Evolutionary conservation across 2,888 invertebrate species (phyloP).

Genomic region (Hybos culiciformis): DNA sequence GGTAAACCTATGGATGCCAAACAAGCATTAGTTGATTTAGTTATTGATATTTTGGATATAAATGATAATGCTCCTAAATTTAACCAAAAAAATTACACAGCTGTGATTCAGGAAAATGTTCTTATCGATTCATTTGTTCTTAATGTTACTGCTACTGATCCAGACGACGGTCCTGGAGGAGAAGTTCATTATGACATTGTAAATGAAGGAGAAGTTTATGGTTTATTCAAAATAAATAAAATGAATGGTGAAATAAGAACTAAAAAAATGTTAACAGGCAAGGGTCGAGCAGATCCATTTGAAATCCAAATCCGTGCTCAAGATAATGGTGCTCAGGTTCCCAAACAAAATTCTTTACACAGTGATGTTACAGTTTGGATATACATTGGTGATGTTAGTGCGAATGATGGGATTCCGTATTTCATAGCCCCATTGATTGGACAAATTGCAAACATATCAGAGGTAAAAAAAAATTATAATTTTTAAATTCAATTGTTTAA

Average conservation of each 20-base stretch:
- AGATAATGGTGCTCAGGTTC: constrained; percentile 48
- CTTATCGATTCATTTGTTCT: constrained; percentile 49
- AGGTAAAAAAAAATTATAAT: constrained; percentile 36
- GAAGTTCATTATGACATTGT: constrained; percentile 57
- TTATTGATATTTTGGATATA: constrained; percentile 58
- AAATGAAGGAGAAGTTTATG: constrained; percentile 58
- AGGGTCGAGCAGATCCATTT: constrained; percentile 62
- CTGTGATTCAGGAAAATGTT: constrained; percentile 67
- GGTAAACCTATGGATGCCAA: constrained; percentile 52
- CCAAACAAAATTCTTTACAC: constrained; percentile 38
- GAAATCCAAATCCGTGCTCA: constrained; percentile 51
- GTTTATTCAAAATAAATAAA: constrained; percentile 52
- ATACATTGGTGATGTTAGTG: constrained; percentile 65
- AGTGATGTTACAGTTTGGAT: constrained; percentile 49
- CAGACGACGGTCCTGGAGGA: constrained; percentile 60
- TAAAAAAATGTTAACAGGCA: constrained; percentile 51
- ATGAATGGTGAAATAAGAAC: constrained; percentile 55
- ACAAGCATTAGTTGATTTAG: constrained; percentile 47
- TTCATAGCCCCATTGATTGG: constrained; percentile 57
- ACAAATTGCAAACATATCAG: constrained; percentile 54
- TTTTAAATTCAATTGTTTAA: not conserved
- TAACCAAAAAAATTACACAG: constrained; percentile 46
- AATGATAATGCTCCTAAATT: constrained; percentile 67
- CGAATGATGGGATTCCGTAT: constrained; percentile 65
- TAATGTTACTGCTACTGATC: constrained; percentile 57